A percentile compares a stretch with the other conserved stretches of the same genome.
Evolutionary conservation across 1,140 invertebrate genomes (phyloP).

Genomic region (Hypsibius dujardini): DNA sequence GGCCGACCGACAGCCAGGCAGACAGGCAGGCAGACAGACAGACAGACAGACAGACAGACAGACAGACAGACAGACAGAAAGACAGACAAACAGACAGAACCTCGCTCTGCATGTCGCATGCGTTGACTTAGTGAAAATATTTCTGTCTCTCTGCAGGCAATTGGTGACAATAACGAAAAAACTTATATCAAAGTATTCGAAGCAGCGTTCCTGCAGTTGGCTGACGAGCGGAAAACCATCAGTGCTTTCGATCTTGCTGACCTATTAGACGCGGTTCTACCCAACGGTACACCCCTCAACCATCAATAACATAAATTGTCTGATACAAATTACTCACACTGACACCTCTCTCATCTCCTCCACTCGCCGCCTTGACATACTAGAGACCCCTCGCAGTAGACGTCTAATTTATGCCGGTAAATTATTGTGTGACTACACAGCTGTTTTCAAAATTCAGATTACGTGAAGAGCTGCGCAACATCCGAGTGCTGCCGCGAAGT

Average conservation of each 20-base stretch:
- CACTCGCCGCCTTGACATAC: background rate
- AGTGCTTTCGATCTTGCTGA: slow-evolving; percentile 81
- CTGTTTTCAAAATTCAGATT: slow-evolving; percentile 42
- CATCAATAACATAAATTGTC: background rate
- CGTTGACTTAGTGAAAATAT: slow-evolving; percentile 3
- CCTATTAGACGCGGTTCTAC: slow-evolving; percentile 68
- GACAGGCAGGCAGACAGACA: too few species aligned
- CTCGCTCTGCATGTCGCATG: slow-evolving; percentile 1
- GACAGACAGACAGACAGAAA: too few species aligned
- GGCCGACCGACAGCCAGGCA: too few species aligned
- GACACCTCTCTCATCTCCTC: background rate
- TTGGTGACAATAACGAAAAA: slow-evolving; percentile 18
- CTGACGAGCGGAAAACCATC: slow-evolving; percentile 65
- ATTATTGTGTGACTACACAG: too few species aligned
- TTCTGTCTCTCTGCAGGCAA: background rate
- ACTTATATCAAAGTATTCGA: slow-evolving; percentile 42
- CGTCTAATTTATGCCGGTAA: too few species aligned
- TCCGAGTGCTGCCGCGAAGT: slow-evolving; percentile 78
- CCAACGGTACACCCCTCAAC: slow-evolving; percentile 46
- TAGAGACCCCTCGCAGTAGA: too few species aligned
- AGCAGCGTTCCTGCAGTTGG: slow-evolving; percentile 67
- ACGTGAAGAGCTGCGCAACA: slow-evolving; percentile 78
- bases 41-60: too few species aligned
- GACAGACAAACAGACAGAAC: background rate
- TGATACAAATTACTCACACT: background rate